Percentiles rank a stretch among this genome's conserved stretches.
These are phyloP conservation scores for Sus cebifrons DNA, from an alignment of 2,797 vertebrate genomes.

Conservation along the genomic window DNA sequence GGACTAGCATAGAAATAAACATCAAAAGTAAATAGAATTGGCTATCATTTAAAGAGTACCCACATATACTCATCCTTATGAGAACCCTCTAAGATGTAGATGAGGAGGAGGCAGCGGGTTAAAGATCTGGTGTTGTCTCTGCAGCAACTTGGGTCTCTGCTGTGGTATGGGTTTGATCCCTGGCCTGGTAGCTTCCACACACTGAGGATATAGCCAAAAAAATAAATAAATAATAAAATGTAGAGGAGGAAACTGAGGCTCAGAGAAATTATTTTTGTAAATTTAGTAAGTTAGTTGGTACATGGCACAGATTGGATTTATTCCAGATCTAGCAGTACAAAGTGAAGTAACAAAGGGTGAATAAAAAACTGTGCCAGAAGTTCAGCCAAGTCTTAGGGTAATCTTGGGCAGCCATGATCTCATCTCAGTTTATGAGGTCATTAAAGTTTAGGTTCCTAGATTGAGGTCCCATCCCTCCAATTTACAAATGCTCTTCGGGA, in stretches of 20 bases:
- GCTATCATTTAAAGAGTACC: background rate
- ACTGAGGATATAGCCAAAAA: too few relatives aligned
- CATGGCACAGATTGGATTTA: constrained; percentile 4
- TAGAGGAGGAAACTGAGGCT: background rate
- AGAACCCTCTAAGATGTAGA: background rate
- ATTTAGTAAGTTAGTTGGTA: background rate
- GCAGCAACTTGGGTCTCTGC: too few relatives aligned
- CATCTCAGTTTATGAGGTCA: background rate
- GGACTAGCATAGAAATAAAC: constrained; percentile 11
- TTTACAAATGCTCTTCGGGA: background rate
- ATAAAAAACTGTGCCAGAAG: constrained; percentile 40
- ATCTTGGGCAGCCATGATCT: background rate
- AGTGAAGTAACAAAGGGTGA: constrained; percentile 49
- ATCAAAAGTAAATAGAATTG: background rate
- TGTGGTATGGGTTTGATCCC: too few relatives aligned
- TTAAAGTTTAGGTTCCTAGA: background rate
- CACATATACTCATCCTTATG: background rate
- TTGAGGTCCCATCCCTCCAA: background rate
- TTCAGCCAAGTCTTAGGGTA: background rate
- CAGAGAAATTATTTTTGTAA: constrained; percentile 53
- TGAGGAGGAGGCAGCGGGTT: background rate
- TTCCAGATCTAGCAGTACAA: constrained; percentile 20
- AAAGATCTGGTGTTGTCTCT: too few relatives aligned
- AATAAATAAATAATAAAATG: background rate
- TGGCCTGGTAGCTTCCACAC: too few relatives aligned